Conservation (phyloP, 2,113 vertebrate genomes). For the Amblyornis subalaris region DNA sequence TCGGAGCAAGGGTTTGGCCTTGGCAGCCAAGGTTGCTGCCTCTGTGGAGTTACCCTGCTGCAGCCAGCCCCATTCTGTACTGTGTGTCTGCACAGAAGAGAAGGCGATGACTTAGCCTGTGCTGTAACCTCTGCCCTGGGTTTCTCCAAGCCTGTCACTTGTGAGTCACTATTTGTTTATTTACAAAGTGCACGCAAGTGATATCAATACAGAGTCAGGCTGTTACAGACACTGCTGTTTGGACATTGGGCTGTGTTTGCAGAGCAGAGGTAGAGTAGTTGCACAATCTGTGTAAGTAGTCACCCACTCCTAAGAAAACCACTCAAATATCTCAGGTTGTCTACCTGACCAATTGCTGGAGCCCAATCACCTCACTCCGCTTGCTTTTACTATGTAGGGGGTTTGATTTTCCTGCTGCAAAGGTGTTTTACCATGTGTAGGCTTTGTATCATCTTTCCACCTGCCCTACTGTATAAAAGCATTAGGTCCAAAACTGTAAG, state of each 20-base stretch:
- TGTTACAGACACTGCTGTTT: not conserved
- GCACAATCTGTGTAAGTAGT: not conserved
- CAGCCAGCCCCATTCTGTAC: not conserved
- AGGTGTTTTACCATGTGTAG: not conserved
- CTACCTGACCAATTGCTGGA: not conserved
- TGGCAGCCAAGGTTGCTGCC: not conserved
- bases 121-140: not conserved
- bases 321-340: not conserved
- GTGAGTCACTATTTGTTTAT: constrained; percentile 25
- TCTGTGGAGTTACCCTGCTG: not conserved
- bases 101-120: not conserved
- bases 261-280: not conserved
- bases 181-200: accelerated
- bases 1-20: not conserved
- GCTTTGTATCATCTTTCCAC: not conserved
- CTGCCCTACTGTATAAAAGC: not conserved
- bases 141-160: not conserved
- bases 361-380: not conserved
- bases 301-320: not conserved
- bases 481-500: not conserved
- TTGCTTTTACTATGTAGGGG: not conserved
- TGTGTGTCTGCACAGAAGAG: not conserved
- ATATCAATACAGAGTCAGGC: not conserved
- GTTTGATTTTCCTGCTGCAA: not conserved
- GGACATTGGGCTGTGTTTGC: not conserved